phyloP scores from a whole-genome alignment of 2,113 vertebrate genomes.

The Tenrec ecaudatus region DNA sequence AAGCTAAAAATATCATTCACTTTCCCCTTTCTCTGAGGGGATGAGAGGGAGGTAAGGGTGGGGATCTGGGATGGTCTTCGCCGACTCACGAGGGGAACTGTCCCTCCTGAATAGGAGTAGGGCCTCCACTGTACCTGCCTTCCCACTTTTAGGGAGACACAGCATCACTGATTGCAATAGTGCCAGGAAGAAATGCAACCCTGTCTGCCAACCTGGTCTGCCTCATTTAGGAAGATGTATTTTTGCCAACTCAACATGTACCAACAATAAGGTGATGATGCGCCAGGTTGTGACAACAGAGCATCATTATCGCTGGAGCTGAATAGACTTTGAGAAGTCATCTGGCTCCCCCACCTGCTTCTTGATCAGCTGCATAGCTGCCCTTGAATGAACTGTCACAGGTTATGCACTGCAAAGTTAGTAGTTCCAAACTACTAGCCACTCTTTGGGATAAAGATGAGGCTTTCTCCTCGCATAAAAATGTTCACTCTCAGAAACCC shows the following conservation, averaged over 20 bases:
- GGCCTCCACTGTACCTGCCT: background rate
- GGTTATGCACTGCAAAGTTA: too few relatives aligned
- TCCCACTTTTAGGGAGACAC: background rate
- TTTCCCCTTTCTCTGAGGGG: background rate
- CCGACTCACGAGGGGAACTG: background rate
- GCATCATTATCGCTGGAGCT: background rate
- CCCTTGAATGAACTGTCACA: background rate
- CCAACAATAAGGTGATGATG: slow-evolving; percentile 25
- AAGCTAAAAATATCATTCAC: background rate
- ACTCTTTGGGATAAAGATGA: too few relatives aligned
- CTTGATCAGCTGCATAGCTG: background rate
- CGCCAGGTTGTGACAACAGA: slow-evolving; percentile 38
- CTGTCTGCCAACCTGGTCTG: background rate
- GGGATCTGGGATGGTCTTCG: background rate
- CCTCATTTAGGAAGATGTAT: background rate
- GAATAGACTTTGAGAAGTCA: background rate
- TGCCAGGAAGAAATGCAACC: slow-evolving; percentile 9
- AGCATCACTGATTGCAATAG: background rate
- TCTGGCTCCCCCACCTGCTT: background rate
- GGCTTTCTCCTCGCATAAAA: too few relatives aligned
- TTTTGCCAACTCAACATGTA: slow-evolving; percentile 35
- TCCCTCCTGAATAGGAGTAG: background rate
- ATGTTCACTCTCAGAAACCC: too few relatives aligned
- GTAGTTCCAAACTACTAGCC: too few relatives aligned
- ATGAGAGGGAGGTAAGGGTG: background rate